Conservation (phyloP, 2,888 invertebrate species). For the Thecocarcelia acutangulata region DNA sequence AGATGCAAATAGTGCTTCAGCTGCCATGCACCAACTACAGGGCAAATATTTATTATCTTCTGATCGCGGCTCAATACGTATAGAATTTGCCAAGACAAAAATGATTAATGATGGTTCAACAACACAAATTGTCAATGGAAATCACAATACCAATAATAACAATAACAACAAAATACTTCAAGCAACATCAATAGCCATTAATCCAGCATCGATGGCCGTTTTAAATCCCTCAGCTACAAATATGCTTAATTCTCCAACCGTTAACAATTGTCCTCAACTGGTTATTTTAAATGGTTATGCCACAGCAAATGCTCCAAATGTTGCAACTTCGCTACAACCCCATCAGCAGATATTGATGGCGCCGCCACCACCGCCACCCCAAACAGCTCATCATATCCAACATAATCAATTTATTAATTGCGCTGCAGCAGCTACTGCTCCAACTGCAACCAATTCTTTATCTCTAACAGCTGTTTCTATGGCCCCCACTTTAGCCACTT, state of each 20-base stretch:
- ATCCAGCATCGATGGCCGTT: slow-evolving; percentile 64
- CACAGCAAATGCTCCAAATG: slow-evolving; percentile 3
- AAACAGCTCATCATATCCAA: slow-evolving; percentile 37
- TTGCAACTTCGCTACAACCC: slow-evolving; percentile 40
- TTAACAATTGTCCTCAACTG: slow-evolving; percentile 71
- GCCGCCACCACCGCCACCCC: slow-evolving; percentile 53
- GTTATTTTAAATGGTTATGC: slow-evolving; percentile 75
- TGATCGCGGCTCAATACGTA: slow-evolving; percentile 97
- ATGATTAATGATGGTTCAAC: slow-evolving; percentile 88
- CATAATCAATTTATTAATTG: slow-evolving; percentile 60
- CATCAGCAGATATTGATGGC: slow-evolving; percentile 63
- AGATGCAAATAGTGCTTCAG: slow-evolving; percentile 94
- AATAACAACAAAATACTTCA: slow-evolving; percentile 64
- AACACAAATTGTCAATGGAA: slow-evolving; percentile 66
- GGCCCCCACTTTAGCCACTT: slow-evolving; percentile 50
- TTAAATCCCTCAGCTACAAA: slow-evolving; percentile 61
- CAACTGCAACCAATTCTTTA: slow-evolving; percentile 61
- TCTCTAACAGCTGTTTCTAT: slow-evolving; percentile 42
- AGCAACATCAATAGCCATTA: slow-evolving; percentile 33
- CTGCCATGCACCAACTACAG: slow-evolving; percentile 96
- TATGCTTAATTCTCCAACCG: slow-evolving; percentile 54
- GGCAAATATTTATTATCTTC: slow-evolving; percentile 98
- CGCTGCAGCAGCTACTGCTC: slow-evolving; percentile 60
- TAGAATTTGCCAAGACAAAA: slow-evolving; percentile 99
- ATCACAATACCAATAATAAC: slow-evolving; percentile 50